These are phyloP conservation scores for Cettia cetti DNA, from an alignment of 2,113 vertebrate species.

Conservation along the genomic window DNA sequence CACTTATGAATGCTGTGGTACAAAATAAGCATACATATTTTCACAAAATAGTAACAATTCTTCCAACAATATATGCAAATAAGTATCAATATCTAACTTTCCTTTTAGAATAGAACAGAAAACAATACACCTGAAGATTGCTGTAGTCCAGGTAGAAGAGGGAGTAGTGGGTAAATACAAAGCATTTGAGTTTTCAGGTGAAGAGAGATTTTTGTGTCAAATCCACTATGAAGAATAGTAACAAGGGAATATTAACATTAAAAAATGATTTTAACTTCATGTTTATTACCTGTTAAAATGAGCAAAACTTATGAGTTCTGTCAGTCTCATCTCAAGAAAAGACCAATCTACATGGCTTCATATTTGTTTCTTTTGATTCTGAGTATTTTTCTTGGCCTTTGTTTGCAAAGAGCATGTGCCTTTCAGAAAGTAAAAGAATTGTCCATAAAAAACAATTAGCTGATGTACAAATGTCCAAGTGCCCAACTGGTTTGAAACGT, in stretches of 20 bases:
- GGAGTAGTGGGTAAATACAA: neutral
- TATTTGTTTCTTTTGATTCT: neutral
- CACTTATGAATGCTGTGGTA: neutral
- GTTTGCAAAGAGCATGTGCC: neutral
- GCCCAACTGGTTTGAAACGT: neutral
- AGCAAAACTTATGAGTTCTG: neutral
- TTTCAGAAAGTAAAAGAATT: neutral
- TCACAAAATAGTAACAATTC: neutral
- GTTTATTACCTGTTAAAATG: neutral
- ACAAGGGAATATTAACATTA: neutral
- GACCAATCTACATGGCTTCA: neutral
- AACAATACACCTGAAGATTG: neutral
- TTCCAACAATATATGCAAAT: neutral
- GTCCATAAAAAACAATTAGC: neutral
- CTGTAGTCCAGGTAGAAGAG: neutral
- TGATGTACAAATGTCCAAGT: neutral
- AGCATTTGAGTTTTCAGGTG: neutral
- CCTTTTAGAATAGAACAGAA: neutral
- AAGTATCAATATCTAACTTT: neutral
- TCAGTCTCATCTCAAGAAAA: neutral
- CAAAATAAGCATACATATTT: neutral
- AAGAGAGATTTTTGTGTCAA: neutral
- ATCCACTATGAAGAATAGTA: neutral
- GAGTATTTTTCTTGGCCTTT: neutral
- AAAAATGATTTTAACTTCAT: neutral